Conservation (phyloP, 2,888 invertebrate genomes). For the Nysson spinosus region DNA sequence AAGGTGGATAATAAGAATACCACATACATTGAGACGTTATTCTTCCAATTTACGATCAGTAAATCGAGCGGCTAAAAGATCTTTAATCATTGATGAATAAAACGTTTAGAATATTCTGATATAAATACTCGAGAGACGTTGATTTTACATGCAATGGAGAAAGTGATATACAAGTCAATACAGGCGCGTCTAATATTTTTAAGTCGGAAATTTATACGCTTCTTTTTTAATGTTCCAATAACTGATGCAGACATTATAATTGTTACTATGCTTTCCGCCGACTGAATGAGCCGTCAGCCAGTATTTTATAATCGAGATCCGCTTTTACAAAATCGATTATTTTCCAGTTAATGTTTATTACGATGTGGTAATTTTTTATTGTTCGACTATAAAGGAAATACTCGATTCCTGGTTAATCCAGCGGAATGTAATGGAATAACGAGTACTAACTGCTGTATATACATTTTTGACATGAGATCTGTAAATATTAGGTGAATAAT, state of each 20-base stretch:
- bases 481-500: conserved; percentile 59
- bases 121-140: conserved; percentile 1
- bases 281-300: conserved; percentile 12
- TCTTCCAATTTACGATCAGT: no score
- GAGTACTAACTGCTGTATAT: conserved; percentile 38
- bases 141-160: conserved; percentile 13
- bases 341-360: conserved; percentile 18
- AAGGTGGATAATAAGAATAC: conserved; percentile 3
- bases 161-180: conserved; percentile 43
- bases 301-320: conserved; percentile 21
- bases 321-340: conserved; percentile 11
- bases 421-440: conserved; percentile 16
- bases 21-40: conserved; percentile 4
- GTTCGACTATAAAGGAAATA: no score
- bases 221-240: conserved; percentile 18
- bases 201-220: conserved; percentile 32
- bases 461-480: conserved; percentile 44
- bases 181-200: conserved; percentile 36
- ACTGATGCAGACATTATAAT: conserved; percentile 9
- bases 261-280: conserved; percentile 4
- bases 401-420: no score
- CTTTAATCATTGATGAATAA: conserved; percentile 9
- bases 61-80: conserved; percentile 15
- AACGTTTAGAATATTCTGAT: conserved; percentile 24
- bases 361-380: no score